phyloP scores from a whole-genome alignment of 1,140 invertebrate genomes.

The Bombus waltoni region DNA sequence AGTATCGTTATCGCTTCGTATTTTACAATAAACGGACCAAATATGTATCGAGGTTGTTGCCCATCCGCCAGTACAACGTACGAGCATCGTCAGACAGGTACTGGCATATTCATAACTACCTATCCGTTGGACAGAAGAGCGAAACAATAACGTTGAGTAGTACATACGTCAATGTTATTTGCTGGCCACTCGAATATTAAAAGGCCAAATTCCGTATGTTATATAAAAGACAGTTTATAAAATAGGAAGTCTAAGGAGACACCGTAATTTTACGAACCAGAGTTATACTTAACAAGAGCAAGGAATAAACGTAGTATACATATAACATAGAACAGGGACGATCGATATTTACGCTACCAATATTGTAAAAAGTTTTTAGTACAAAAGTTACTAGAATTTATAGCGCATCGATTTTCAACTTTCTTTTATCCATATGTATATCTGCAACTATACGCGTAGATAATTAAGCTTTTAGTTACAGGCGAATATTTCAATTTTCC shows the following conservation, averaged over 20 bases:
- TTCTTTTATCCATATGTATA: too few species aligned
- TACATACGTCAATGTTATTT: not conserved
- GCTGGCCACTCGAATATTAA: not conserved
- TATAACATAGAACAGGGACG: too few species aligned
- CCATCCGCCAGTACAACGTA: not conserved
- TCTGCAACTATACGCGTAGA: too few species aligned
- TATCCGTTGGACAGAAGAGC: not conserved
- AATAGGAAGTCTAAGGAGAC: too few species aligned
- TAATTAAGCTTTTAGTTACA: not conserved
- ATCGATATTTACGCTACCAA: too few species aligned
- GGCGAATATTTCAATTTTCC: not conserved
- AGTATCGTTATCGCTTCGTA: not conserved
- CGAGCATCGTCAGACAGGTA: not conserved
- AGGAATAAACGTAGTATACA: too few species aligned
- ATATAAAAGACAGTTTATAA: too few species aligned
- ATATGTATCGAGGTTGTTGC: not conserved
- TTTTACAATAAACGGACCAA: not conserved
- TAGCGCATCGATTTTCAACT: too few species aligned
- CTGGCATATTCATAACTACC: not conserved
- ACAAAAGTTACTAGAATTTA: too few species aligned
- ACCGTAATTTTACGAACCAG: too few species aligned
- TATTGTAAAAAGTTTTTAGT: too few species aligned
- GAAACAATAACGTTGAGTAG: not conserved
- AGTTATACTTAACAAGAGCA: too few species aligned
- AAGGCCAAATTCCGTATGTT: not conserved